Conservation (phyloP, 1,140 invertebrate genomes). For the Radopholus similis region DNA sequence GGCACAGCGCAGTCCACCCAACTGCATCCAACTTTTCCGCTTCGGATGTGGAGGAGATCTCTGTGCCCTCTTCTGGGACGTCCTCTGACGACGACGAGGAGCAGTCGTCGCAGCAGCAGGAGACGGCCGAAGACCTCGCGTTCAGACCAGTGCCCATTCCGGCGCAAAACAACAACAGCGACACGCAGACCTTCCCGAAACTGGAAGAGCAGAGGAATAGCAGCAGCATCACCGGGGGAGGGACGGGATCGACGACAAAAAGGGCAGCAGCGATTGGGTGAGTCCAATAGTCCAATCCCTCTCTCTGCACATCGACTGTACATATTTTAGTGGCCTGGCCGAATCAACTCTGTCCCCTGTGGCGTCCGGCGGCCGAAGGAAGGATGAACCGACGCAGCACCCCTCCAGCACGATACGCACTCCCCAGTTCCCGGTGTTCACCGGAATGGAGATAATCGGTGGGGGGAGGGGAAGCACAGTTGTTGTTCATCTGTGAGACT, state of each 20-base stretch:
- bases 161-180: neutral
- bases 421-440: conserved; percentile 15
- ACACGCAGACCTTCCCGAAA: neutral
- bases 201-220: neutral
- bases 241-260: neutral
- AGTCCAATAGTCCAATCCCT: no score
- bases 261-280: neutral
- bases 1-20: neutral
- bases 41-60: neutral
- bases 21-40: neutral
- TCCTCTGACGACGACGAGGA: neutral
- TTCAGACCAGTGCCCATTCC: neutral
- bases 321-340: neutral
- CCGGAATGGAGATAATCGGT: conserved; percentile 18
- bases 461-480: neutral
- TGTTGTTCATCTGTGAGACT: neutral
- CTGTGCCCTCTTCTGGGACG: neutral
- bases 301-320: neutral
- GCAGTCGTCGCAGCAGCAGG: neutral
- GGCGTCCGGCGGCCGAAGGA: neutral
- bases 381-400: neutral
- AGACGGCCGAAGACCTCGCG: neutral
- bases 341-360: neutral
- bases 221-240: neutral
- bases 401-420: neutral